Conservation (phyloP, 2,113 vertebrate genomes). For the Bos taurus region ARS-UCD2.0 NC_037351.1:47869001-47869500, state of each 20-base stretch:
- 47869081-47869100: background rate
- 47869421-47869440: background rate
- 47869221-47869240: background rate
- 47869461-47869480: background rate
- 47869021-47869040: background rate
- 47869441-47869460: background rate
- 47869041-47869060: constrained; percentile 3
- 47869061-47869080: background rate
- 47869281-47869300: background rate
- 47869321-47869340: background rate
- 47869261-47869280: background rate
- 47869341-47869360: background rate
- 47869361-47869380: background rate
- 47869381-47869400: background rate
- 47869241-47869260: background rate
- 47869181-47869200: background rate
- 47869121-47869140: background rate
- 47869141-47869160: constrained; percentile 33
- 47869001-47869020: constrained; percentile 23
- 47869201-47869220: constrained; percentile 21
- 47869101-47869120: background rate
- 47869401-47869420: background rate
- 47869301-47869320: background rate
- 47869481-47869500: background rate
- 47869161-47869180: background rate